A percentile compares a stretch with the other conserved stretches of the same genome.
phyloP scores from a whole-genome alignment of 2,888 invertebrate species.

The Malthinus seriepunctatus region DNA sequence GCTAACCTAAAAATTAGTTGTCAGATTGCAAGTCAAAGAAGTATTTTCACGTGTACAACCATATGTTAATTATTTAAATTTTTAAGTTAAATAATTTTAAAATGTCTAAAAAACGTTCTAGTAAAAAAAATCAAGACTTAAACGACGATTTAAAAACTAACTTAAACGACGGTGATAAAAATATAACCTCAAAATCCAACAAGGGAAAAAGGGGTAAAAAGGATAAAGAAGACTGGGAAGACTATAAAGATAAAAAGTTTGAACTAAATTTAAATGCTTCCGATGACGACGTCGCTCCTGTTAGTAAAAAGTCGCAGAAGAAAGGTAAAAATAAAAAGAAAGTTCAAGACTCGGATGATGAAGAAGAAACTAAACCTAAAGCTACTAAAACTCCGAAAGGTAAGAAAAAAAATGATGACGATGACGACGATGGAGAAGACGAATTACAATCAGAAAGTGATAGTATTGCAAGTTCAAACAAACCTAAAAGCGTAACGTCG shows the following conservation, averaged over 20 bases:
- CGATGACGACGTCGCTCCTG: constrained; percentile 40
- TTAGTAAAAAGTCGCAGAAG: constrained; percentile 49
- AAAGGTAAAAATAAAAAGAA: constrained; percentile 32
- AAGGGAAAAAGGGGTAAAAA: constrained; percentile 44
- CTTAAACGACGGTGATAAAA: constrained; percentile 42
- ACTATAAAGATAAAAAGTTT: constrained; percentile 44
- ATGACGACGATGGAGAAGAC: constrained; percentile 21
- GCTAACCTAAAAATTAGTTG: no score
- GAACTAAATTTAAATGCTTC: constrained; percentile 33
- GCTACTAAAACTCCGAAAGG: neutral
- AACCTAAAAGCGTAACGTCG: neutral
- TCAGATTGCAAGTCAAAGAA: neutral
- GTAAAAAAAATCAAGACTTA: constrained; percentile 61
- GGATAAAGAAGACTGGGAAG: constrained; percentile 48
- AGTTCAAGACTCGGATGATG: constrained; percentile 26
- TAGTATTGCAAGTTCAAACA: neutral
- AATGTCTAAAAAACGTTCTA: constrained; percentile 66
- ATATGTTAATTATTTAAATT: neutral
- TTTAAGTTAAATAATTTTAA: constrained; percentile 16
- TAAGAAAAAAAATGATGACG: constrained; percentile 20
- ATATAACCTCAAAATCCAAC: constrained; percentile 58
- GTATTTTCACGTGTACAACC: neutral
- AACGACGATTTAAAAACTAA: constrained; percentile 60
- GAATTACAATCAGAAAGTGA: constrained; percentile 9
- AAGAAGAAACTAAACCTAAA: constrained; percentile 17